phyloP scores from a whole-genome alignment of 1,140 invertebrate genomes.

The Pachypeltis micranthus region DNA sequence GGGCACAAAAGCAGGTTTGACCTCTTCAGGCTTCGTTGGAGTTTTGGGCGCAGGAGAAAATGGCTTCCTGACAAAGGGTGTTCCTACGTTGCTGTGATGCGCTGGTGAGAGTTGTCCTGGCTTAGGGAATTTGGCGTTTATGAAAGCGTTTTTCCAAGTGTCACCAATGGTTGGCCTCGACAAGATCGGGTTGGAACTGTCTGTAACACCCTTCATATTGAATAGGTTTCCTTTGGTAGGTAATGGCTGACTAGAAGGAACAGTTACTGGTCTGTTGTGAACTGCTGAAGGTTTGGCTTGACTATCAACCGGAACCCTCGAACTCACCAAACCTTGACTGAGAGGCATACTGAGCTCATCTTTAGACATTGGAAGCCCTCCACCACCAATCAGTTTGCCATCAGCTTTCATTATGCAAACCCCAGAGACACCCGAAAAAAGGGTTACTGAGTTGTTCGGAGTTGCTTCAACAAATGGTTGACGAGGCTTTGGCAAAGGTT shows the following conservation, averaged over 20 bases:
- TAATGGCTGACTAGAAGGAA: background rate
- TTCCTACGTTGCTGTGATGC: slow-evolving; percentile 13
- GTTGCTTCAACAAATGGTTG: too few species aligned
- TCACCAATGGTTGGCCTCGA: slow-evolving; percentile 19
- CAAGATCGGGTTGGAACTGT: background rate
- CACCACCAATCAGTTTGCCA: background rate
- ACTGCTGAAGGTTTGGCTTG: too few species aligned
- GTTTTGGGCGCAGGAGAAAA: slow-evolving; percentile 11
- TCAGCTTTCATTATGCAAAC: background rate
- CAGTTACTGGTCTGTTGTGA: background rate
- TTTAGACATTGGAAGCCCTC: too few species aligned
- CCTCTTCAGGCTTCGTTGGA: background rate
- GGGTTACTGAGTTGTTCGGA: background rate
- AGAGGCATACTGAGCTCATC: background rate
- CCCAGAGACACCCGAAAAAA: background rate
- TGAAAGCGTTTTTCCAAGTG: slow-evolving; percentile 29
- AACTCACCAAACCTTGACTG: too few species aligned
- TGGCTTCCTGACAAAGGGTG: slow-evolving; percentile 23
- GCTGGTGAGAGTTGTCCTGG: slow-evolving; percentile 20
- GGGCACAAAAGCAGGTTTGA: background rate
- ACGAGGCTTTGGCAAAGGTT: too few species aligned
- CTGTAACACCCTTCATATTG: background rate
- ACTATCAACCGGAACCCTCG: too few species aligned
- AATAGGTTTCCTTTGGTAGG: background rate
- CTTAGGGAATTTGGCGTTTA: slow-evolving; percentile 29